A percentile compares a stretch with the other conserved stretches of the same genome.
Conservation (phyloP, 2,888 invertebrate genomes). For the Calameuta idolon region DNA sequence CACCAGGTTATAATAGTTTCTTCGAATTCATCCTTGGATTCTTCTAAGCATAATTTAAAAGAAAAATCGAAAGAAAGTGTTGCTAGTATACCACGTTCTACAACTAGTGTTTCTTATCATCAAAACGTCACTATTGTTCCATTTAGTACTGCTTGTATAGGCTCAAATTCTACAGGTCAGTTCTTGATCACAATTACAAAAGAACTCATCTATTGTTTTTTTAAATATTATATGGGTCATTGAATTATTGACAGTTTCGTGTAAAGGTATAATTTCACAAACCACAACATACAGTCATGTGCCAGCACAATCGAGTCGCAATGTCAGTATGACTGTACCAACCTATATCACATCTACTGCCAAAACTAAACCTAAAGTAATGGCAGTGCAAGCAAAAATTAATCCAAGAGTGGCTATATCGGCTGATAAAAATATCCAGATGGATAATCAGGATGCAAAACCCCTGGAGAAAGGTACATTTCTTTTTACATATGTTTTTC, state of each 20-base stretch:
- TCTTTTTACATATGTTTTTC: conserved; percentile 21
- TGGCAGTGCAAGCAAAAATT: conserved; percentile 31
- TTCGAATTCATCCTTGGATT: conserved; percentile 27
- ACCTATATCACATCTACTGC: conserved; percentile 19
- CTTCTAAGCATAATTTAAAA: conserved; percentile 21
- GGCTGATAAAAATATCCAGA: conserved; percentile 26
- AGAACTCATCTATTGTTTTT: neutral
- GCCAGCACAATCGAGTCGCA: conserved; percentile 14
- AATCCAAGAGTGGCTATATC: conserved; percentile 28
- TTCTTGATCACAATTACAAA: neutral
- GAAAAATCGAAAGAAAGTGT: conserved; percentile 16
- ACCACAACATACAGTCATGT: conserved; percentile 11
- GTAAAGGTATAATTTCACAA: conserved; percentile 14
- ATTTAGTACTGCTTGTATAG: conserved; percentile 24
- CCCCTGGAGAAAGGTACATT: conserved; percentile 27
- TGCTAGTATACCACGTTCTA: conserved; percentile 12
- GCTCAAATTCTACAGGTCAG: conserved; percentile 33
- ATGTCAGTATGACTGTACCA: conserved; percentile 22
- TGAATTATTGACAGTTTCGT: conserved; percentile 12
- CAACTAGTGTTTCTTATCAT: conserved; percentile 19
- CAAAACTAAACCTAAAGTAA: conserved; percentile 31
- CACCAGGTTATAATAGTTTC: conserved; percentile 39
- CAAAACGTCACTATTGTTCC: conserved; percentile 37
- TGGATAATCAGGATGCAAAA: conserved; percentile 26
- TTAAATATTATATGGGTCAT: neutral